phyloP scores from a whole-genome alignment of 1,140 invertebrate genomes.

The Trissolcus basalis region DNA sequence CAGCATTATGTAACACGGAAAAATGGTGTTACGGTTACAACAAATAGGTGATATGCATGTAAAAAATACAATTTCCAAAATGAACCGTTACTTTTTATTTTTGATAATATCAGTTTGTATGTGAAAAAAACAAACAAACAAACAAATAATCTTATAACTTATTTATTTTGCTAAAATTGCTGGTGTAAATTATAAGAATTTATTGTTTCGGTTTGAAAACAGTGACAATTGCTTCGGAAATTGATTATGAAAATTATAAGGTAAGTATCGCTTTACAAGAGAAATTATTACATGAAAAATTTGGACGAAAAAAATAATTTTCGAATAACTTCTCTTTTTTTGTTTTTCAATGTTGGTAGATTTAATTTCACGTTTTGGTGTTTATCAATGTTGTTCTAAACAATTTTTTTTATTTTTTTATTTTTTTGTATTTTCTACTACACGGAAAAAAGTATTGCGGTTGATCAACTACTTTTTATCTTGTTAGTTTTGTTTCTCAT shows the following conservation, averaged over 20 bases:
- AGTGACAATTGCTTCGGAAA: conserved; percentile 25
- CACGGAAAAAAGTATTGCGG: conserved; percentile 25
- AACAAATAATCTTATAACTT: too few species aligned
- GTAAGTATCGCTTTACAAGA: conserved; percentile 39
- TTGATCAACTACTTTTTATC: too few species aligned
- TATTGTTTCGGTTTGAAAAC: conserved; percentile 10
- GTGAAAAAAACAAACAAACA: background rate
- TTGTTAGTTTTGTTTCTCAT: background rate
- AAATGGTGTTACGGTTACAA: conserved; percentile 50
- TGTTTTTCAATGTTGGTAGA: conserved; percentile 34
- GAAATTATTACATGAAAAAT: conserved; percentile 26
- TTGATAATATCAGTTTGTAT: too few species aligned
- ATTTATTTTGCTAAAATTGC: background rate
- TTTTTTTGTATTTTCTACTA: conserved; percentile 11
- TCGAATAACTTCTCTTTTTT: conserved; percentile 5
- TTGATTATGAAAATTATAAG: conserved; percentile 25
- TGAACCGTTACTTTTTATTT: background rate
- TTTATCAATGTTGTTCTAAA: conserved; percentile 4
- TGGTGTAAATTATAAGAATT: conserved; percentile 11
- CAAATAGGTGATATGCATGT: conserved; percentile 24
- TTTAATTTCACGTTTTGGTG: too few species aligned
- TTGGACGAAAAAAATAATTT: background rate
- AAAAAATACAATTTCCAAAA: background rate
- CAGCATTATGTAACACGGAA: conserved; percentile 32
- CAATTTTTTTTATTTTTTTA: background rate